These are phyloP conservation scores for Camelus dromedarius DNA, from an alignment of 2,113 vertebrate genomes.

Conservation along the genomic window DNA sequence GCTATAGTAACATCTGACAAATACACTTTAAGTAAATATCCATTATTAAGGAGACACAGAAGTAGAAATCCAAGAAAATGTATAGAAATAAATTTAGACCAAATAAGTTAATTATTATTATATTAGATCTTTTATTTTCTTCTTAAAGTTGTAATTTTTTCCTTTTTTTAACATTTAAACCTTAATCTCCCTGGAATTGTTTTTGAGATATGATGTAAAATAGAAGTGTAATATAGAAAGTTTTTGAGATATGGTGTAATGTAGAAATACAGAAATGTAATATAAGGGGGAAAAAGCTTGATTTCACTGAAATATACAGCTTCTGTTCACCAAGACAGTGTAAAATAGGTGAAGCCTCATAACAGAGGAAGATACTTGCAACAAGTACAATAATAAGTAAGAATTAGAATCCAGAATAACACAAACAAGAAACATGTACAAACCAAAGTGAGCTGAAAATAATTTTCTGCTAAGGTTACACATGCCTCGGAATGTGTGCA, in stretches of 20 bases:
- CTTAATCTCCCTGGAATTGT: neutral
- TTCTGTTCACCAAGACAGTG: neutral
- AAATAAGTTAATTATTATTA: neutral
- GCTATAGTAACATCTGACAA: neutral
- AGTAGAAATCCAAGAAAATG: neutral
- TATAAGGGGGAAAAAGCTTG: neutral
- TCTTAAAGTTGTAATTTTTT: neutral
- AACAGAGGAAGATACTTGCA: neutral
- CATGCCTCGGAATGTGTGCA: neutral
- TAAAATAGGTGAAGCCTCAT: neutral
- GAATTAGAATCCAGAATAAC: neutral
- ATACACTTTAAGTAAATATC: neutral
- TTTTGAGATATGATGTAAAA: neutral
- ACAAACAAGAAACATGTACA: neutral
- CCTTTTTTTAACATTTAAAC: neutral
- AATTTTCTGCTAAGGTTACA: neutral
- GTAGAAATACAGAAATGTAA: neutral
- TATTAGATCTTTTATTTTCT: neutral
- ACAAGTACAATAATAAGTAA: neutral
- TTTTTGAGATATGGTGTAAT: neutral
- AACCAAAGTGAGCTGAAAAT: neutral
- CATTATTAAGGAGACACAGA: neutral
- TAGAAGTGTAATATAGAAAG: neutral
- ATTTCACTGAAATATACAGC: neutral
- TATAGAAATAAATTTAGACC: neutral